Base-by-base conservation (phyloP, 2,888 invertebrate genomes). In the Blastobasis lacticolella region DNA sequence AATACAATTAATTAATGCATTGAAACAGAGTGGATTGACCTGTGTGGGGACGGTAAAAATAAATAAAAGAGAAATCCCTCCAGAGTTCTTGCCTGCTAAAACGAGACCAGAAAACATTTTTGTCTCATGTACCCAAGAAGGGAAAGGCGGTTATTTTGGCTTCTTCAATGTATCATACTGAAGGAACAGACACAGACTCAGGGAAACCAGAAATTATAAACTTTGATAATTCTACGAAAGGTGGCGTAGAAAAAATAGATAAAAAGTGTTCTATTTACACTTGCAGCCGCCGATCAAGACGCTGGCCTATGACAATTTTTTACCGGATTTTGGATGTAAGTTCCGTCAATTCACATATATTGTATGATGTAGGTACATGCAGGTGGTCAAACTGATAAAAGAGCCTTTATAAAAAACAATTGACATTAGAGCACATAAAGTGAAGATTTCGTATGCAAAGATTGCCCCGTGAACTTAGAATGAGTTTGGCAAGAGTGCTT, bases 1-100 rank as follows among this genome's bases (percentile, higher is more conserved):
- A 38, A 53, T 57, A 23, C 52, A 56, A 48, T 38, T 57, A n/a
- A 49, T 57, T 37, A 41, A 57, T 23, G 51, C 42, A 42, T 50
- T 59, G n/a, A 52, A 46, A 8, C 45, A 52, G 45, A 44, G 48
- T 49, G 51, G 53, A 38, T 37, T 54, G 38, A 54, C 54, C 45
- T 49, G 49, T 49, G 48, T 56, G 5, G 54, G 54, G 1, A 49
- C 51, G 4, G 10, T 54, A 37, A 46, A n/a, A n/a, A n/a, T n/a
- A 46, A 47, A 50, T 46, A 46, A 50, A 38, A 40, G 46, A 36
- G 55, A 49, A 42, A 52, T 55, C 9, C 55, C 55, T 0, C n/a
- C 37, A 1, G 52, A 55, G 7, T 55, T 55, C 37, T 23, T 48
- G 37, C 48, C 52, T 5, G 36, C 48, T 5, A 52, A 50, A 45